phyloP scores from a whole-genome alignment of 2,113 vertebrate species.

The Engystomops pustulosus region DNA sequence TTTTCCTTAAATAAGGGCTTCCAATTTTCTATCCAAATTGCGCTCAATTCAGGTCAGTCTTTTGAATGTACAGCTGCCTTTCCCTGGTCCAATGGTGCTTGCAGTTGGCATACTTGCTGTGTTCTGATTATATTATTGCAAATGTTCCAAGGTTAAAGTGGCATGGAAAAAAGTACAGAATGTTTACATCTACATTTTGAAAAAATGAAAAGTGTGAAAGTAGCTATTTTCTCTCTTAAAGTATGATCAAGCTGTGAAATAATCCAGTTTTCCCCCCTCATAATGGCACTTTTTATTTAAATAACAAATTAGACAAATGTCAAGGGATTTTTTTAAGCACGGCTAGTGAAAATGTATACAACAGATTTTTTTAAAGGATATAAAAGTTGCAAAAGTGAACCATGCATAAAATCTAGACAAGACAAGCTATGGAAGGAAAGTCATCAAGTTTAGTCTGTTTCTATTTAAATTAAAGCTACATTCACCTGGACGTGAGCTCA shows the following conservation, averaged over 20 bases:
- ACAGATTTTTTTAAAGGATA: not conserved
- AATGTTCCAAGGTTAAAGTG: not conserved
- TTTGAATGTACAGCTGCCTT: not conserved
- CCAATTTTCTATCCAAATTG: not conserved
- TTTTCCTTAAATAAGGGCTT: not conserved
- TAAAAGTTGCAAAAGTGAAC: not conserved
- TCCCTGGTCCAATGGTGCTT: not conserved
- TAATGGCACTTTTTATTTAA: not conserved
- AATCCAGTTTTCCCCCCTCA: not conserved
- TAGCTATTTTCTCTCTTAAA: slow-evolving; percentile 7
- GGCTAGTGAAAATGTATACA: not conserved
- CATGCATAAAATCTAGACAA: not conserved
- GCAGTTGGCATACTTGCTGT: not conserved
- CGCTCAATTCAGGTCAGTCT: not conserved
- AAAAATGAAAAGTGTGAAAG: slow-evolving; percentile 13
- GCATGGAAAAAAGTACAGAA: not conserved
- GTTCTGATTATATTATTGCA: not conserved
- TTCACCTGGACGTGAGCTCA: no score
- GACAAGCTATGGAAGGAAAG: not conserved
- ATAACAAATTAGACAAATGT: slow-evolving; percentile 12
- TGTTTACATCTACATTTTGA: not conserved
- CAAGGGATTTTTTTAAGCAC: not conserved
- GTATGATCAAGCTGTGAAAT: slow-evolving; percentile 13
- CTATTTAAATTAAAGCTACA: not conserved
- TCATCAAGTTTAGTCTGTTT: not conserved